Evolutionary conservation across 2,113 vertebrate genomes (phyloP).

Genomic region (Sander lucioperca): DNA sequence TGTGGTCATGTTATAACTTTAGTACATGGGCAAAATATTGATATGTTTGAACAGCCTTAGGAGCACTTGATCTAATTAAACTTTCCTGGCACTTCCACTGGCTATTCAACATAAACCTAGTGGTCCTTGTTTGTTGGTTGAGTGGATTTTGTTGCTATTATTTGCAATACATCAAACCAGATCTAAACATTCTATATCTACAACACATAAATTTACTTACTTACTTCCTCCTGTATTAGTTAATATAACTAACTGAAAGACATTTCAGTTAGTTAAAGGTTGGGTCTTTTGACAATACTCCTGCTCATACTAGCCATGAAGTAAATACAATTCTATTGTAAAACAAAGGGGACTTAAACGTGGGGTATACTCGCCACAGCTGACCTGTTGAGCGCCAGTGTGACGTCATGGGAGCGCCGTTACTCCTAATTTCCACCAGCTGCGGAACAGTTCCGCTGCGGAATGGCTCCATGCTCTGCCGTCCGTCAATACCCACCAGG

Average conservation of each 20-base stretch:
- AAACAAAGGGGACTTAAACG: background rate
- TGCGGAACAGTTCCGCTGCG: too few relatives aligned
- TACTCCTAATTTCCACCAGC: too few relatives aligned
- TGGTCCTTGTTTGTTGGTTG: background rate
- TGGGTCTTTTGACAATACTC: background rate
- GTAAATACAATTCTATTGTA: background rate
- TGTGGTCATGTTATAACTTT: background rate
- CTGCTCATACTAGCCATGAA: background rate
- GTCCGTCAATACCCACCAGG: too few relatives aligned
- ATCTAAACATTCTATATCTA: background rate
- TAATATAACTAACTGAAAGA: background rate
- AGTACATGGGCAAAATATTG: background rate
- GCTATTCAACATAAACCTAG: background rate
- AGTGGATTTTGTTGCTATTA: background rate
- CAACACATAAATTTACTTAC: background rate
- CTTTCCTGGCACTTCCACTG: slow-evolving; percentile 20
- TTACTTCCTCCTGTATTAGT: background rate
- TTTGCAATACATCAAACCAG: background rate
- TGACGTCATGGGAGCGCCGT: too few relatives aligned
- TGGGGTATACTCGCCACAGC: too few relatives aligned
- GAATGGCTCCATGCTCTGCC: too few relatives aligned
- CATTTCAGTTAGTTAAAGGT: background rate
- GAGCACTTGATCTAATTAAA: background rate
- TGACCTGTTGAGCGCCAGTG: too few relatives aligned
- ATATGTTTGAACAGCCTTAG: slow-evolving; percentile 24